These are phyloP conservation scores for Thymelicus sylvestris DNA, from an alignment of 2,888 invertebrate genomes.

Conservation along the genomic window DNA sequence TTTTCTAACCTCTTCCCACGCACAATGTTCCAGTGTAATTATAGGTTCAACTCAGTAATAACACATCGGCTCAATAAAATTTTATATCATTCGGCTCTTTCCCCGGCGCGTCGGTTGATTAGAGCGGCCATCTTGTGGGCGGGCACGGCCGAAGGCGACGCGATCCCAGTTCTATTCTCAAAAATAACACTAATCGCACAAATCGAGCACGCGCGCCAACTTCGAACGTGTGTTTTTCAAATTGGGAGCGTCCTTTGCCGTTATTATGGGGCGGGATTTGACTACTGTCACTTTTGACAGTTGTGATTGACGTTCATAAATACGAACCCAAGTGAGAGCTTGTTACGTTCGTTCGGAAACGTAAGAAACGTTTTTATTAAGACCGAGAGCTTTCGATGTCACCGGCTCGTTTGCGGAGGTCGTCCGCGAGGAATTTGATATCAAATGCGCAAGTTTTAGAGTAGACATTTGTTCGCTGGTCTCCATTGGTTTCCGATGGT, in stretches of 20 bases:
- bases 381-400: slow-evolving; percentile 65
- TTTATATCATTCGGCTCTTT: slow-evolving; percentile 81
- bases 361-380: slow-evolving; percentile 69
- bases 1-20: slow-evolving; percentile 84
- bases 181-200: slow-evolving; percentile 82
- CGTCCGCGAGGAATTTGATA: slow-evolving; percentile 40
- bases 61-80: slow-evolving; percentile 83
- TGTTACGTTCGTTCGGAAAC: slow-evolving; percentile 65
- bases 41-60: slow-evolving; percentile 80
- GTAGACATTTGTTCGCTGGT: slow-evolving; percentile 48
- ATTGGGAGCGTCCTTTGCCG: slow-evolving; percentile 77
- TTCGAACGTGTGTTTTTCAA: slow-evolving; percentile 82
- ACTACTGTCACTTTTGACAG: slow-evolving; percentile 82
- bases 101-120: slow-evolving; percentile 79
- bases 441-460: slow-evolving; percentile 45
- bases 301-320: slow-evolving; percentile 82
- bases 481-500: slow-evolving; percentile 47
- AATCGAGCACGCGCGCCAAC: slow-evolving; percentile 79
- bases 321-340: slow-evolving; percentile 77
- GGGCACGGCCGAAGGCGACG: slow-evolving; percentile 80
- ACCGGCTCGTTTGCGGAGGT: slow-evolving; percentile 40
- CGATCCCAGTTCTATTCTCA: slow-evolving; percentile 82
- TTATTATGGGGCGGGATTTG: slow-evolving; percentile 78
- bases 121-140: slow-evolving; percentile 84
- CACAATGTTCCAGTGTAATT: slow-evolving; percentile 77